Evolutionary conservation across 2,113 vertebrate genomes (phyloP), one percentile per base, ranked within the genome.

Genomic region (Pelobates fuscus): DNA sequence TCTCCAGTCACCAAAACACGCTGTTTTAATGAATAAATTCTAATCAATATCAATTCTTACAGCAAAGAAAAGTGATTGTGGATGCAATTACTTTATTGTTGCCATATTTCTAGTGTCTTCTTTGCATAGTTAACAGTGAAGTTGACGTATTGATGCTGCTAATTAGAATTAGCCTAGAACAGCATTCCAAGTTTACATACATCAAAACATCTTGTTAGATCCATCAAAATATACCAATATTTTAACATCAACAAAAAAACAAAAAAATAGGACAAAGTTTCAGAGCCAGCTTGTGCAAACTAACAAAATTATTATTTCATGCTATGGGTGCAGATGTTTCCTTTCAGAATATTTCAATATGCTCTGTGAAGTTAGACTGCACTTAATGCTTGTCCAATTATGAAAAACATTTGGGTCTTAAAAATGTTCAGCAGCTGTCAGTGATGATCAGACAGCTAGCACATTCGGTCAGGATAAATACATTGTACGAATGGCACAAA

Each of bases 391-490:
- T 10, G 52, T 10, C 17, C 52, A 55, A 55, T 55, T 55, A 55
- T 23, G 52, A 55, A 55, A 55, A 55, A 55, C 52, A 55, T 20
- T 55, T 55, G 52, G 44, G 52, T 55, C 17, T 20, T 55, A 55
- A 55, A 55, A 55, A 55, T 23, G 52, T 55, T 55, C 52, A 55
- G 44, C 44, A 17, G 52, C 52, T 55, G 52, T 55, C 52, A 20
- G 21, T 23, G 52, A 55, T 55, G 52, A 55, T 21, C n/a, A 55
- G 52, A 55, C 18, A 55, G n/a, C 44, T 14, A 11, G 12, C 4
- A 49, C 17, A 17, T 1, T 49, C 17, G 17, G 44, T 49, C 44
- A 49, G 12, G 15, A 49, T 49, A 18, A 49, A 49, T 5, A 37
- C 32, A 37, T 1, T 49, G 44, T 49, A 49, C 5, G 17, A 49